phyloP scores from a whole-genome alignment of 2,797 vertebrate species.

The Cossypha niveicapilla region DNA sequence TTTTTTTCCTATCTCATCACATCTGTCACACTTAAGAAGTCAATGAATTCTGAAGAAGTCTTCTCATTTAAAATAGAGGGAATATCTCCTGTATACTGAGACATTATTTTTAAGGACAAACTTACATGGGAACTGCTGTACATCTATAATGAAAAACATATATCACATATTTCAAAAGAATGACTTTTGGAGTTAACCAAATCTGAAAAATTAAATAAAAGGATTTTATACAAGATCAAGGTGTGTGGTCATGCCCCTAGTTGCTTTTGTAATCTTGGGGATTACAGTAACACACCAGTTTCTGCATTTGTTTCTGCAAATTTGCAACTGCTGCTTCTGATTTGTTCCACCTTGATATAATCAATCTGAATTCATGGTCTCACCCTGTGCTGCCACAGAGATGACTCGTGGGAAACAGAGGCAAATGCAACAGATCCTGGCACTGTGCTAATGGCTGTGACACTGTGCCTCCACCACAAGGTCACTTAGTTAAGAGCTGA shows the following conservation, averaged over 20 bases:
- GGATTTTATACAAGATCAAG: neutral
- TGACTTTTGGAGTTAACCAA: neutral
- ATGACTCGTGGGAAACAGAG: neutral
- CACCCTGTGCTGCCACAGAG: neutral
- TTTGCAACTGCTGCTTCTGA: neutral
- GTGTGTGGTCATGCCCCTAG: neutral
- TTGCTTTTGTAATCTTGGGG: neutral
- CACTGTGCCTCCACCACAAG: neutral
- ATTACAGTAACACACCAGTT: neutral
- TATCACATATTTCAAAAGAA: neutral
- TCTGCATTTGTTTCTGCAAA: neutral
- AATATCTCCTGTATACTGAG: neutral
- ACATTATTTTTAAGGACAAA: neutral
- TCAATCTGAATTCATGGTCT: slow-evolving; percentile 1
- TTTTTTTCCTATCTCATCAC: neutral
- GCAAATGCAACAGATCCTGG: neutral
- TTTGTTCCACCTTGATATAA: neutral
- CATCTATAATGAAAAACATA: neutral
- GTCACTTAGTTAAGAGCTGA: neutral
- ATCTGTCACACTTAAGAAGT: neutral
- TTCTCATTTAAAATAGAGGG: neutral
- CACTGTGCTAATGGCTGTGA: neutral
- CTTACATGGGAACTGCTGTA: neutral
- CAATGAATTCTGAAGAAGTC: neutral
- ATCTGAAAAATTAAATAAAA: neutral